Base-by-base conservation (phyloP, 2,113 vertebrate species). In the Nasalis larvatus region DNA sequence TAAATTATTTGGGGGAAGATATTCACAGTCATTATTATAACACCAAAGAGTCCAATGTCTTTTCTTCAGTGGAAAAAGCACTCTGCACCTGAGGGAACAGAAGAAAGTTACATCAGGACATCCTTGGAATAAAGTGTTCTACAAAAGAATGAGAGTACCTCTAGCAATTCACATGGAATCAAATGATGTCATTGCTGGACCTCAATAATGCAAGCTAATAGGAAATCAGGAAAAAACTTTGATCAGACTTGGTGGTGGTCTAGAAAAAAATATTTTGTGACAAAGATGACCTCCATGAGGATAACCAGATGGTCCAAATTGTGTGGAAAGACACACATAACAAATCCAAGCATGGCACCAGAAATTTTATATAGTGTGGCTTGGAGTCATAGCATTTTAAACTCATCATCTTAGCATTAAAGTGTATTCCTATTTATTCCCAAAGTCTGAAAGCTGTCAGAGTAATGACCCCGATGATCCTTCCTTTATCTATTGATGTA, bases 181-280 rank as follows among this genome's bases (percentile, higher is more conserved):
- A 90, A 77, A 1, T 42, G 27, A 85, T 3, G n/a, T 17, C 35
- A 52, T 4, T 71, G 20, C 23, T 68, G 42, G 7, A 12, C 0
- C 4, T 87, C 69, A 66, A 7, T 25, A 32, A 40, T 12, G 12
- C 35, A 81, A 3, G 54, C 71, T 21, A 49, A 25, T 12, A 86
- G 11, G 6, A 94, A 76, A 6, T 12, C 18, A 63, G n/a, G 11
- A 80, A 54, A 47, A 77, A n/a, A 47, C 66, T 68, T 25, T 68
- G 20, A 42, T 4, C 7, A n/a, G 8, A 37, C 8, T 27, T 13
- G 0, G 6, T 68, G 0, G 30, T 63, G 8, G 12, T 66, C 45
- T 74, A 47, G 8, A 5, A 69, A 42, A 77, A n/a, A 91, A 49
- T 25, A 69, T 58, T 63, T 42, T 49, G 6, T 32, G 87, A 40